Percentiles rank a stretch among this genome's conserved stretches.
Evolutionary conservation across 2,888 invertebrate genomes (phyloP).

Genomic region (Nemotelus pantherinus): DNA sequence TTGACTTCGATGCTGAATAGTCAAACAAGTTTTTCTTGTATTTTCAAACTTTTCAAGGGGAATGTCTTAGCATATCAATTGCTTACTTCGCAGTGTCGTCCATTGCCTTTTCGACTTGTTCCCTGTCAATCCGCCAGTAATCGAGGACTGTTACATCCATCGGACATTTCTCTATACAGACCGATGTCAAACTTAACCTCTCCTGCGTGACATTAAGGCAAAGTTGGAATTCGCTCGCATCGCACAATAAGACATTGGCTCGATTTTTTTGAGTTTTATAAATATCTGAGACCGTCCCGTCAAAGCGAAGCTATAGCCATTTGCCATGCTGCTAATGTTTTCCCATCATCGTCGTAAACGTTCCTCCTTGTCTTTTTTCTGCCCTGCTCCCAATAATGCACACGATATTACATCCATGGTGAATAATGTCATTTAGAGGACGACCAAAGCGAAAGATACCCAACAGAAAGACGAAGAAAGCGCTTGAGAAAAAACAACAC

Average conservation of each 20-base stretch:
- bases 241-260: slow-evolving; percentile 23
- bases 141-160: slow-evolving; percentile 15
- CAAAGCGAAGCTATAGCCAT: neutral
- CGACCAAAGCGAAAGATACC: slow-evolving; percentile 19
- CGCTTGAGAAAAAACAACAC: slow-evolving; percentile 41
- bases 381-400: slow-evolving; percentile 34
- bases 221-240: slow-evolving; percentile 23
- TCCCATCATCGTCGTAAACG: slow-evolving; percentile 30
- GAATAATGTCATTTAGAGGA: slow-evolving; percentile 41
- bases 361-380: slow-evolving; percentile 26
- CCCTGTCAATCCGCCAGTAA: neutral
- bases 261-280: slow-evolving; percentile 15
- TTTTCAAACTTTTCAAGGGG: slow-evolving; percentile 21
- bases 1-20: slow-evolving; percentile 37
- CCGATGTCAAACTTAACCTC: slow-evolving; percentile 30
- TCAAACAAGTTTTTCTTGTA: slow-evolving; percentile 27
- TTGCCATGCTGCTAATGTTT: slow-evolving; percentile 27
- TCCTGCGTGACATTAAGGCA: slow-evolving; percentile 31
- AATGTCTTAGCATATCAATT: slow-evolving; percentile 5
- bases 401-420: slow-evolving; percentile 37
- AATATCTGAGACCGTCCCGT: slow-evolving; percentile 8
- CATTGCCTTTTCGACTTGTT: slow-evolving; percentile 5
- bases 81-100: slow-evolving; percentile 16
- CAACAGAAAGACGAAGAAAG: slow-evolving; percentile 24
- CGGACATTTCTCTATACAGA: slow-evolving; percentile 13